Evolutionary conservation across 2,113 vertebrate genomes (phyloP).

Genomic region (Pogonocichla stellata): DNA sequence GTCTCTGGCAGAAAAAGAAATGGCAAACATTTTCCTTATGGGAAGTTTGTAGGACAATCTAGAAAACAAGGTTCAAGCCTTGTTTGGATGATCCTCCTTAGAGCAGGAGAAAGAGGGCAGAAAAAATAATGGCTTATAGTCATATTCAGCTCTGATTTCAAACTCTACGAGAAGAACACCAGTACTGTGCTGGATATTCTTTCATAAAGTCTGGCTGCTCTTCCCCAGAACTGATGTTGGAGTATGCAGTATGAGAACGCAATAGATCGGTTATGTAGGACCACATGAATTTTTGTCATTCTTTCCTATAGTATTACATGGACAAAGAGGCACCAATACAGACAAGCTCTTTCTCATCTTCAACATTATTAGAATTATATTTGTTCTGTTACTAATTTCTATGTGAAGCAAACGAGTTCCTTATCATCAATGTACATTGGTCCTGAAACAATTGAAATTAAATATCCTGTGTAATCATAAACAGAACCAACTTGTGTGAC

Average conservation of each 20-base stretch:
- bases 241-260: not conserved
- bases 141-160: not conserved
- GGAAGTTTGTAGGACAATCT: not conserved
- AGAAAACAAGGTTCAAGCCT: not conserved
- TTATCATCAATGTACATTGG: not conserved
- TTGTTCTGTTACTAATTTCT: not conserved
- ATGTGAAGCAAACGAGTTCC: not conserved
- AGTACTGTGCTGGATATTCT: not conserved
- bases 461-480: not conserved
- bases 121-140: not conserved
- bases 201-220: not conserved
- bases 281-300: not conserved
- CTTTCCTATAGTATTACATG: not conserved
- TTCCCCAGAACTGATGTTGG: not conserved
- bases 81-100: not conserved
- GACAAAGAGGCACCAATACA: not conserved
- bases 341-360: not conserved
- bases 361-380: not conserved
- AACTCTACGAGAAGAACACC: not conserved
- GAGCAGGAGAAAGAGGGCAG: not conserved
- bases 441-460: not conserved
- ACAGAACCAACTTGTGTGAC: fast-evolving
- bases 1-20: not conserved
- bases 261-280: fast-evolving
- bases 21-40: not conserved